Percentiles rank a stretch among this genome's conserved stretches.
Conservation (phyloP, 1,140 invertebrate genomes). For the Mizuhopecten yessoensis region DNA sequence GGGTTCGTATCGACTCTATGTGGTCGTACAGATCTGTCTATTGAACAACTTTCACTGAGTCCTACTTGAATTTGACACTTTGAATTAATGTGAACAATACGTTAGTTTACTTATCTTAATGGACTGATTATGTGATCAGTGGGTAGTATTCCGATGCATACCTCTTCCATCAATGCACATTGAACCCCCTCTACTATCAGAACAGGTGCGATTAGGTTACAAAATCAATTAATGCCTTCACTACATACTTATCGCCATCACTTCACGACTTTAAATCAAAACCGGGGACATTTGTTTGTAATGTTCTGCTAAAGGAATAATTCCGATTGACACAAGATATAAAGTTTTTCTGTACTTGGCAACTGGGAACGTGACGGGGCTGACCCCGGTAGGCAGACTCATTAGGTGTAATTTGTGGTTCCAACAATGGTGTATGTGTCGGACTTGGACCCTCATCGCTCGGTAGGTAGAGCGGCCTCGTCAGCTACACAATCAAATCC, state of each 20-base stretch:
- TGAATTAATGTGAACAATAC: no score
- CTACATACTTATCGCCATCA: background rate
- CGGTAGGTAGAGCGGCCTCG: background rate
- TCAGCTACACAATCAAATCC: background rate
- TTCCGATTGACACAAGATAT: constrained; percentile 38
- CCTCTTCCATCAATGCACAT: background rate
- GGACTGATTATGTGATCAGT: background rate
- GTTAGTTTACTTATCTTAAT: no score
- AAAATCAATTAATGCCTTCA: background rate
- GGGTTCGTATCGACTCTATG: no score
- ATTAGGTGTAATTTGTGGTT: background rate
- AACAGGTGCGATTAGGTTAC: constrained; percentile 8
- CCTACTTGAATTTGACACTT: no score
- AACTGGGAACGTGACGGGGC: constrained; percentile 20
- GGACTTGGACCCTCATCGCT: background rate
- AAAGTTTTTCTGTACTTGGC: background rate
- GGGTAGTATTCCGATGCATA: background rate
- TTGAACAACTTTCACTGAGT: no score
- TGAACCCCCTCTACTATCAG: background rate
- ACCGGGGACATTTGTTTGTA: background rate
- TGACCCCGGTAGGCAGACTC: background rate
- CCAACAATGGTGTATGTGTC: constrained; percentile 12
- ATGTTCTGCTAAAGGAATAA: constrained; percentile 13
- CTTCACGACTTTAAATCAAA: constrained; percentile 33
- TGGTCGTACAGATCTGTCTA: no score